phyloP scores from a whole-genome alignment of 2,797 vertebrate species.

The Psittacula derbiana region DNA sequence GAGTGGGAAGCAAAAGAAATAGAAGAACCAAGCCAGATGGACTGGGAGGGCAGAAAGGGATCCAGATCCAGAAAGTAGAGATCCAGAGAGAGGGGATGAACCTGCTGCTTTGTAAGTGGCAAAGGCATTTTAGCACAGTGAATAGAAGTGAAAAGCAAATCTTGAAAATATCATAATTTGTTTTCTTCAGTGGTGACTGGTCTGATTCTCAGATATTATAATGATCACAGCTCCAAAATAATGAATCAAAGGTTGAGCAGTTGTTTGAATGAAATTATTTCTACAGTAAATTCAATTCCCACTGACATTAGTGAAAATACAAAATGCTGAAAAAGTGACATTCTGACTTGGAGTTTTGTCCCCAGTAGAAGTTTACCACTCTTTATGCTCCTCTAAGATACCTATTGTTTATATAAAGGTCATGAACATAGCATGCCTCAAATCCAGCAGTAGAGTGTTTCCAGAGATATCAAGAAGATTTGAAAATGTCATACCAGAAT shows the following conservation, averaged over 20 bases:
- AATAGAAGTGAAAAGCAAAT: not conserved
- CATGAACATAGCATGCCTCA: not conserved
- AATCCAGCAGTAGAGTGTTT: not conserved
- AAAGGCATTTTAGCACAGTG: not conserved
- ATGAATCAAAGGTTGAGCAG: not conserved
- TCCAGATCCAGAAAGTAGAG: not conserved
- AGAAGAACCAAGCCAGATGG: not conserved
- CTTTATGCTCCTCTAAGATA: not conserved
- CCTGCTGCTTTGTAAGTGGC: not conserved
- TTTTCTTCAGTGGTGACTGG: not conserved
- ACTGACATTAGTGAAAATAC: not conserved
- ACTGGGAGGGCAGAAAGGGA: not conserved
- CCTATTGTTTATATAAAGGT: not conserved
- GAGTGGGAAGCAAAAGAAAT: not conserved
- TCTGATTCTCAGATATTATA: not conserved
- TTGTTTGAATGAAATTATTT: not conserved
- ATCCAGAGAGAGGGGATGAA: not conserved
- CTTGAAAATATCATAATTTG: not conserved
- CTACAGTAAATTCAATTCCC: not conserved
- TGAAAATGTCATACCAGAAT: conserved; percentile 5
- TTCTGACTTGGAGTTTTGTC: not conserved
- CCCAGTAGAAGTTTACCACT: not conserved
- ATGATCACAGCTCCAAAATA: not conserved
- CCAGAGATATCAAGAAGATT: not conserved
- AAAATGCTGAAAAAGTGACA: not conserved